Base-by-base conservation (phyloP, 37 sponge, comb jelly and placozoan species). In the Ianthella basta region DNA sequence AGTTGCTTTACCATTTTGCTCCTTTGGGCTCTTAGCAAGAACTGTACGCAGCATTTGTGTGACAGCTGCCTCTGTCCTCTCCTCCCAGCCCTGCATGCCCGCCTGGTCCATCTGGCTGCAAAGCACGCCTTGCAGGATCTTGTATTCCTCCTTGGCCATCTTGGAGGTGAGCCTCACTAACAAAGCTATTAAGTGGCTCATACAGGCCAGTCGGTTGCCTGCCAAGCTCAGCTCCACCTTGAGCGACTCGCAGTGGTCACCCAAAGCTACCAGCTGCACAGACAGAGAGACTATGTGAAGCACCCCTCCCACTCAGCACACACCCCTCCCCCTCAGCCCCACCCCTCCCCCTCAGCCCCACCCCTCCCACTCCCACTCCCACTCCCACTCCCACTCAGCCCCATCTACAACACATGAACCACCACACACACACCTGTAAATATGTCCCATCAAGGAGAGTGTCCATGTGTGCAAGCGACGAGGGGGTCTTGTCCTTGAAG, bases 401-500 rank as follows among this genome's bases (percentile, higher is more conserved):
- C 50, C 8, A 10, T 10, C 50, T 44, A 44, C 50, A 44, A 25
- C 12, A 61, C 63, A 25, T 12, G 10, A 15, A 56, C 59, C n/a
- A 23, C 29, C 34, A 29, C 70, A 69, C 37, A 19, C 88, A 16
- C 55, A 93, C 97, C 89, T 94, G 96, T 57, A 84, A 88, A 50
- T 90, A 94, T 4, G 98, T 96, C 6, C 98, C 95, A 79, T 98
- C 97, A 60, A 98, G 81, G 0, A 98, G 86, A 21, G 95, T 92
- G 80, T 98, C 98, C 59, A 98, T 84, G 72, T 98, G 94, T 24
- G 81, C 60, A 55, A 98, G 86, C 0, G 95, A 89, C 3, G 92
- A 68, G 29, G 98, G 98, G n/a, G 96, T 98, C 82, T 98, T 98
- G 85, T 98, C 98, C 79, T 96, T 98, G 88, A 96, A 98, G 19